Evolutionary conservation across 2,113 vertebrate species (phyloP).

Genomic region (Lanius ludovicianus): DNA sequence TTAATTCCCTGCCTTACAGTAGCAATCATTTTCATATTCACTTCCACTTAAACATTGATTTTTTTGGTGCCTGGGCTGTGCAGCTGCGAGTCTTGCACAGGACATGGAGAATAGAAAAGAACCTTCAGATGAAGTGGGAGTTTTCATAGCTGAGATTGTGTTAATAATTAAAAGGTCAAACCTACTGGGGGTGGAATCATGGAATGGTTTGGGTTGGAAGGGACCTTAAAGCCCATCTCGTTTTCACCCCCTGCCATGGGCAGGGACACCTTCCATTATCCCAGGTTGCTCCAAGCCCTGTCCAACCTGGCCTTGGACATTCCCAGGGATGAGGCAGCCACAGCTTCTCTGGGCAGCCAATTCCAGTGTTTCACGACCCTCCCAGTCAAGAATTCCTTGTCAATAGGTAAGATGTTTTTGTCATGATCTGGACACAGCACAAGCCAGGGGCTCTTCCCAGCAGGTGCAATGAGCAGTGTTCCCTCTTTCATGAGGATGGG

Average conservation of each 20-base stretch:
- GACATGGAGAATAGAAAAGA: background rate
- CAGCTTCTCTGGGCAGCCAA: background rate
- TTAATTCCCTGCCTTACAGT: background rate
- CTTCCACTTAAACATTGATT: background rate
- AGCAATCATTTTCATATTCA: background rate
- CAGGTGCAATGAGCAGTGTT: background rate
- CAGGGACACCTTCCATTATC: background rate
- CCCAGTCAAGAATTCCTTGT: background rate
- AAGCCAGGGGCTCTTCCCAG: background rate
- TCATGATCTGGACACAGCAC: background rate
- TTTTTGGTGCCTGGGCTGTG: background rate
- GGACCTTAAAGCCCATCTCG: background rate
- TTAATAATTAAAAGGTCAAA: background rate
- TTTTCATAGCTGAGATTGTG: accelerated
- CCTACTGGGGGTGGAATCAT: accelerated
- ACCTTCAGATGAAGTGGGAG: background rate
- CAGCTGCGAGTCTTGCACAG: background rate
- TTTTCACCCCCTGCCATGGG: background rate
- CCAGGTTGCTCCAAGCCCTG: background rate
- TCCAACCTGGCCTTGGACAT: background rate
- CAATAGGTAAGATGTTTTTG: accelerated
- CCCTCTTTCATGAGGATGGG: background rate
- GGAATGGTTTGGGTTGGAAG: background rate
- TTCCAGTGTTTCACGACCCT: background rate
- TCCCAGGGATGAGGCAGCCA: background rate